Base-by-base conservation (phyloP, 2,797 vertebrate genomes). In the Darevskia mixta region DNA sequence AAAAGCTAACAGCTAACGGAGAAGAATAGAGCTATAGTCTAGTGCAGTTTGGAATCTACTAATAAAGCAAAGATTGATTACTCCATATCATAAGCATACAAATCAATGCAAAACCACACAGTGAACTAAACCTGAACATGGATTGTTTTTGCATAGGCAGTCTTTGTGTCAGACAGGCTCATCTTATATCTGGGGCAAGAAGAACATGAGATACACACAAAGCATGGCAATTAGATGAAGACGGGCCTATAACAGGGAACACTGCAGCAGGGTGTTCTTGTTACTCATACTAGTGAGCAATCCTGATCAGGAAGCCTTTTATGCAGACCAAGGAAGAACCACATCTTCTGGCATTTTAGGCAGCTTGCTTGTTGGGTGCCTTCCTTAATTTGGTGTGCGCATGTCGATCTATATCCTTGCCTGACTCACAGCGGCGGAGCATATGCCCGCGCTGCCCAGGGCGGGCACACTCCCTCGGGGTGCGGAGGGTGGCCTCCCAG, bases 1-100 rank as follows among this genome's bases (percentile, higher is more conserved):
- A 87, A 78, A 85, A 79, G 41, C 82, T 35, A 88, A 82, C 71
- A 89, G 75, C 69, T 72, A 23, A 87, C 82, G 79, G 90, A 85
- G 87, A 80, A 85, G 79, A 64, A 43, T 35, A 15, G 29, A 87
- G 11, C 88, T 86, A 49, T 77, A 78, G 43, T 49, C 18, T 3
- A 45, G 43, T 69, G 35, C 77, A 41, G 55, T 80, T 29, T 45
- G 6, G 5, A n/a, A 83, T 87, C 71, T 88, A 49, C 77, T 83
- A 69, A 89, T 41, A 6, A 0, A 81, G 27, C 5, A 89, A 69
- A 82, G 84, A 80, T 66, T 77, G 38, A 20, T 85, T 29, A n/a
- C 6, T 3, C 17, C 49, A 27, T 78, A 80, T 61, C 58, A 43
- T 4, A 23, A 61, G 7, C 29, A 3, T 8, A 41, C 90, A 72